Percentiles rank a stretch among this genome's conserved stretches.
Evolutionary conservation across 2,888 invertebrate genomes (phyloP).

Genomic region (Drosophila helvetica): DNA sequence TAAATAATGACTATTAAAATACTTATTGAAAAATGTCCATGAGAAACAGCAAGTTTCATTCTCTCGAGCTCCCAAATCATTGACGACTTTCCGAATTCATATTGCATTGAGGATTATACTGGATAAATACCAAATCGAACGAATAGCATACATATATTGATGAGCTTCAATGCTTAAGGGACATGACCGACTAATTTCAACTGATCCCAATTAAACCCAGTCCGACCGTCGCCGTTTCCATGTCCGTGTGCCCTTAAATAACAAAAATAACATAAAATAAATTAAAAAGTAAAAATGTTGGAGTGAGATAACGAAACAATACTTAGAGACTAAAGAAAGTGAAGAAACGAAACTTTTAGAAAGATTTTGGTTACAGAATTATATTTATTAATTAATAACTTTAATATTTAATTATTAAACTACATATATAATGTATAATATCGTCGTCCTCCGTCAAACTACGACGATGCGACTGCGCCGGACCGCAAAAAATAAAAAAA

Average conservation of each 20-base stretch:
- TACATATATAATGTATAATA: conserved; percentile 58
- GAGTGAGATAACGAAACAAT: conserved; percentile 84
- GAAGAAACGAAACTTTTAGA: conserved; percentile 73
- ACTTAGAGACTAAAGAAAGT: conserved; percentile 81
- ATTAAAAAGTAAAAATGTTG: conserved; percentile 73
- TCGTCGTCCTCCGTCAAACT: conserved; percentile 24
- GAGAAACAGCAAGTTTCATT: neutral
- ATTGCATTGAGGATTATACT: conserved; percentile 26
- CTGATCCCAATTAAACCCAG: conserved; percentile 39
- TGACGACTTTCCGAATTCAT: neutral
- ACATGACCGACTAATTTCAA: conserved; percentile 60
- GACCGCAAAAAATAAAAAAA: conserved; percentile 46
- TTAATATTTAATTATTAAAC: conserved; percentile 72
- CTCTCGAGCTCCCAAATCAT: neutral
- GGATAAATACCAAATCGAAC: neutral
- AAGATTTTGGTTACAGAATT: conserved; percentile 70
- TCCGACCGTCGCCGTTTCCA: neutral
- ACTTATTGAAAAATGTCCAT: neutral
- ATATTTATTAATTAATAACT: conserved; percentile 64
- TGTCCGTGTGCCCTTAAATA: conserved; percentile 70
- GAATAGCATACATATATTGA: conserved; percentile 7
- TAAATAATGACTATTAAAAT: neutral
- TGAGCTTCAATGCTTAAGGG: conserved; percentile 20
- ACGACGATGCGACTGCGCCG: conserved; percentile 22
- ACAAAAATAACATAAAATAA: conserved; percentile 17